These are phyloP conservation scores for Sinopyrophorus schimmeli DNA, from an alignment of 2,888 invertebrate species.

Conservation along the genomic window DNA sequence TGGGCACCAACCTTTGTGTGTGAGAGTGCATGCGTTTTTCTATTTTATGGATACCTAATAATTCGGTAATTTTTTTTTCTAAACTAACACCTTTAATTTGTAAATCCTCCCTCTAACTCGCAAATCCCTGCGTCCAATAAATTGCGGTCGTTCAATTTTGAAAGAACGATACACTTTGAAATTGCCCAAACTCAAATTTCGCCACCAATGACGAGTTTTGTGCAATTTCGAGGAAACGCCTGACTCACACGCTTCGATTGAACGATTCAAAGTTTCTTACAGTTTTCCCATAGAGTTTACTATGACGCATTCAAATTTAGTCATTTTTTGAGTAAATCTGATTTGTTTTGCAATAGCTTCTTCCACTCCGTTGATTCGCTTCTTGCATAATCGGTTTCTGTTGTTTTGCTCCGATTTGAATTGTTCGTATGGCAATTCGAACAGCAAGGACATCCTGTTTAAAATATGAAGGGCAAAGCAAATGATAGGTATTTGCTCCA, in stretches of 20 bases:
- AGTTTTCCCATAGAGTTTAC: too few species aligned
- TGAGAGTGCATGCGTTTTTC: conserved; percentile 14
- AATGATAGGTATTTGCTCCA: conserved; percentile 11
- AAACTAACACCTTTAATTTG: too few species aligned
- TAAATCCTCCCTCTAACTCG: too few species aligned
- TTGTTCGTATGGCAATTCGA: conserved; percentile 9
- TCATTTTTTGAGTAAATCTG: conserved; percentile 10
- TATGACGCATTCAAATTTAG: conserved; percentile 7
- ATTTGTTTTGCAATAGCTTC: conserved; percentile 8
- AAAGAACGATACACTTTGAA: too few species aligned
- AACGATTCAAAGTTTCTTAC: too few species aligned
- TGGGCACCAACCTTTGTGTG: conserved; percentile 29
- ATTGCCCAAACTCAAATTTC: too few species aligned
- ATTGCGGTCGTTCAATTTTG: too few species aligned
- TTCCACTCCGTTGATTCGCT: conserved; percentile 1
- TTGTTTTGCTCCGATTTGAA: conserved; percentile 4
- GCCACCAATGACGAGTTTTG: too few species aligned
- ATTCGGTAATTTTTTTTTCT: conserved; percentile 25
- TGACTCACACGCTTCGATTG: too few species aligned
- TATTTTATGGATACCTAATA: conserved; percentile 23
- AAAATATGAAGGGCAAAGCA: conserved; percentile 17
- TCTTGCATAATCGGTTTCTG: conserved; percentile 17
- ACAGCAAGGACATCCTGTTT: conserved; percentile 24
- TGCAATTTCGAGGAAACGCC: too few species aligned
- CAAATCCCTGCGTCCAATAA: too few species aligned